Percentiles rank a stretch among this genome's conserved stretches.
Conservation (phyloP, 2,888 invertebrate genomes). For the Folsomia candida region DNA sequence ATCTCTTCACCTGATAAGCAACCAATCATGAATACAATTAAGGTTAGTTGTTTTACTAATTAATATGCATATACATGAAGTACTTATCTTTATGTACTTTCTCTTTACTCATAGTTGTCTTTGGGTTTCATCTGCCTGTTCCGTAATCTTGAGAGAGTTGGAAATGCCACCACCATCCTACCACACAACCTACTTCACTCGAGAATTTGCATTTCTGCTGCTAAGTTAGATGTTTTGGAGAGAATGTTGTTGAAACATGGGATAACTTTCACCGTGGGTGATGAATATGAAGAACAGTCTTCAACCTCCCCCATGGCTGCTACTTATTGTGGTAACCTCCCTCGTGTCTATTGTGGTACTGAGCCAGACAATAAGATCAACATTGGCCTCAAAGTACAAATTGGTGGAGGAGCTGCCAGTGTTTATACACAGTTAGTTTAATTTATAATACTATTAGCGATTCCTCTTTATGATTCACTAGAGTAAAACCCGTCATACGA, state of each 20-base stretch:
- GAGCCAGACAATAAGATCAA: neutral
- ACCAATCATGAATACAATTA: neutral
- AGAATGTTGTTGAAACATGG: neutral
- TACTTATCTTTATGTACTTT: neutral
- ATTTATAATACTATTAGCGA: neutral
- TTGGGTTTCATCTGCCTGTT: neutral
- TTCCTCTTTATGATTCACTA: neutral
- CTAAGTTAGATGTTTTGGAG: neutral
- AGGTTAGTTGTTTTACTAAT: neutral
- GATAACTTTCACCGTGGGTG: neutral
- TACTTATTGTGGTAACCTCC: neutral
- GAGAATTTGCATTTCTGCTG: neutral
- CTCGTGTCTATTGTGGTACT: neutral
- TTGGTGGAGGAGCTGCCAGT: neutral
- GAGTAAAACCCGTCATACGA: no score
- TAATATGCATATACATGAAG: neutral
- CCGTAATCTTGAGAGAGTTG: neutral
- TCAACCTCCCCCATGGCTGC: neutral
- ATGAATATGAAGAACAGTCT: neutral
- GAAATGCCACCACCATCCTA: neutral
- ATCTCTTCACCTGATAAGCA: neutral
- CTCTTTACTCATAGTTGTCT: neutral
- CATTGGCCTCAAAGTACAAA: neutral
- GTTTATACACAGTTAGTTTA: neutral
- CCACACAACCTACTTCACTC: neutral